phyloP scores from a whole-genome alignment of 92 coral and sea anemone genomes.

The Phenganax marumi region DNA sequence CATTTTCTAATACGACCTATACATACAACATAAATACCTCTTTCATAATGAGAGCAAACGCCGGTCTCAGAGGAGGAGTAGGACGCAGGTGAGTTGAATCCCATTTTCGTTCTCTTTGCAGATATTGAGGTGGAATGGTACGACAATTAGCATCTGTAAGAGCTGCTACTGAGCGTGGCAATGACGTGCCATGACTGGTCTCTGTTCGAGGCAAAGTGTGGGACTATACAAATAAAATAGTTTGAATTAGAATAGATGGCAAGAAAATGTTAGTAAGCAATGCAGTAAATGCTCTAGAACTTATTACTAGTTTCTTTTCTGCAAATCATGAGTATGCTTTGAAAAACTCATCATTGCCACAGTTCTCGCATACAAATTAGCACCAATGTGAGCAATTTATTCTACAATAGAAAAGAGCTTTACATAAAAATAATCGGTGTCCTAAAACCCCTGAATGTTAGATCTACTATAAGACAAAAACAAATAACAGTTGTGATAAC shows the following conservation, averaged over 20 bases:
- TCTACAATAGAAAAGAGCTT: too few species aligned
- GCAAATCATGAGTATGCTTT: too few species aligned
- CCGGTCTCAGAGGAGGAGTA: constrained; percentile 92
- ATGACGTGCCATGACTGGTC: constrained; percentile 63
- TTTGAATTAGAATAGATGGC: neutral
- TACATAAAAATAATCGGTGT: too few species aligned
- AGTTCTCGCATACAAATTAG: too few species aligned
- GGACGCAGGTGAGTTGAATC: constrained; percentile 90
- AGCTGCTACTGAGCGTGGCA: constrained; percentile 73
- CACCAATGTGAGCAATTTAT: too few species aligned
- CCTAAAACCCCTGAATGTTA: too few species aligned
- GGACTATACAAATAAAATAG: constrained; percentile 1
- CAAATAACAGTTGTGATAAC: too few species aligned
- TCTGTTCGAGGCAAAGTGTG: constrained; percentile 56
- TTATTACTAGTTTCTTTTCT: too few species aligned
- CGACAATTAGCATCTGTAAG: constrained; percentile 78
- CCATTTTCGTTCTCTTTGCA: constrained; percentile 79
- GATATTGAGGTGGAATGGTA: constrained; percentile 73
- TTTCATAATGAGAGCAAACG: constrained; percentile 90
- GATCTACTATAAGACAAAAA: too few species aligned
- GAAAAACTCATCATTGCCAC: too few species aligned
- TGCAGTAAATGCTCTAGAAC: neutral
- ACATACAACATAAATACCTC: constrained; percentile 58
- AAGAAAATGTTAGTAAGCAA: neutral
- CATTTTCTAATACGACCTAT: neutral